A percentile compares a stretch with the other conserved stretches of the same genome.
Conservation (phyloP, 2,113 vertebrate genomes). For the Trichechus manatus region DNA sequence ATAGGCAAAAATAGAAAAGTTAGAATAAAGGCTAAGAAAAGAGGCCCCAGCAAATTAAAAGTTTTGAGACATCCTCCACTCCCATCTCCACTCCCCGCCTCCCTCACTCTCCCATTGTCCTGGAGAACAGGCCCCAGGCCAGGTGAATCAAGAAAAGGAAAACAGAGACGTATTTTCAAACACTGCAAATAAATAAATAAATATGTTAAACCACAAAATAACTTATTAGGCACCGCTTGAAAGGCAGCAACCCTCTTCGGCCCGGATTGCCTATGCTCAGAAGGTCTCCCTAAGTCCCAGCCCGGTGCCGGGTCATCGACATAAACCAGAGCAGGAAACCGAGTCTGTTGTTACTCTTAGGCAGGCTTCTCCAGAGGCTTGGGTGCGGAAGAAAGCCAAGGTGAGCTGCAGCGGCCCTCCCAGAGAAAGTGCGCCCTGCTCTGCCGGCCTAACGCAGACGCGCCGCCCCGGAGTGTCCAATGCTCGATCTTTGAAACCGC, state of each 20-base stretch:
- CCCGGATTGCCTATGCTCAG: neutral
- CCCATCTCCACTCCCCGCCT: neutral
- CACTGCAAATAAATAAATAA: constrained; percentile 78
- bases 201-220: constrained; percentile 66
- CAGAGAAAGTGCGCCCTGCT: neutral
- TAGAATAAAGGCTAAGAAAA: constrained; percentile 16
- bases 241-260: constrained; percentile 66
- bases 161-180: constrained; percentile 62
- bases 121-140: neutral
- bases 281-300: neutral
- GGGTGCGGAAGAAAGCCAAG: neutral
- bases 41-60: constrained; percentile 45
- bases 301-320: neutral
- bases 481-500: neutral
- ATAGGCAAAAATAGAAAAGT: constrained; percentile 67
- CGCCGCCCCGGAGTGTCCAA: fast-evolving
- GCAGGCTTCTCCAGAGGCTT: neutral
- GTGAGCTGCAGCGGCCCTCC: neutral
- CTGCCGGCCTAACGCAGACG: neutral
- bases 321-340: neutral
- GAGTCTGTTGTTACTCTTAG: neutral
- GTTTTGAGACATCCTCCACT: constrained; percentile 53
- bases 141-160: neutral
- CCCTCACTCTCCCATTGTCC: neutral
- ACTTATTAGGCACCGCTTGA: constrained; percentile 77